These are phyloP conservation scores for Eclectus roratus DNA, from an alignment of 2,113 vertebrate genomes.

Conservation along the genomic window DNA sequence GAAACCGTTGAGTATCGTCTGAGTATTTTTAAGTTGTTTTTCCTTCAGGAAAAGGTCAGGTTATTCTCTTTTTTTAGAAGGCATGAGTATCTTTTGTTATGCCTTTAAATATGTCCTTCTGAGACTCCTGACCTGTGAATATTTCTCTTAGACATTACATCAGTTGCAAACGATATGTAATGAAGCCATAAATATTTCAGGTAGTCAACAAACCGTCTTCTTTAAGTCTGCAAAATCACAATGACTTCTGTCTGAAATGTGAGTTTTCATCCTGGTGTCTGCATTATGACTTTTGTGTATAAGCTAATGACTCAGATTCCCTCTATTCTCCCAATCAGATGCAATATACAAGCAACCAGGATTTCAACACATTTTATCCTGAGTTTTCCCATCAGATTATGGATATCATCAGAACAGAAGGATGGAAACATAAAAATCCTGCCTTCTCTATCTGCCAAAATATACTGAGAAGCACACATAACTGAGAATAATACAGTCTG, in stretches of 20 bases:
- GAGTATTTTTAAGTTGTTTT: background rate
- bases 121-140: conserved; percentile 28
- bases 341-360: background rate
- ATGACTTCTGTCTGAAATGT: background rate
- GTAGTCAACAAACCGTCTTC: conserved; percentile 22
- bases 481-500: background rate
- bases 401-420: background rate
- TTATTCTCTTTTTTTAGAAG: background rate
- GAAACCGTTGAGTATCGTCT: background rate
- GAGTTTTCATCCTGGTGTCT: background rate
- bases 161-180: conserved; percentile 62
- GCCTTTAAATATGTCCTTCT: conserved; percentile 41
- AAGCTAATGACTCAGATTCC: background rate
- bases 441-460: background rate
- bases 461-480: background rate
- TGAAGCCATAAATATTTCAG: conserved; percentile 62
- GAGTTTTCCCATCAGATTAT: background rate
- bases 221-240: conserved; percentile 1
- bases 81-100: conserved; percentile 28
- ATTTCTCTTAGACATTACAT: conserved; percentile 64
- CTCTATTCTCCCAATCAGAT: background rate
- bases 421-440: background rate
- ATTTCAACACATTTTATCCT: background rate
- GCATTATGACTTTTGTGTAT: background rate
- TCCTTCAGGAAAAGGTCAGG: background rate